Conservation (phyloP, 2,797 vertebrate species). For the Odontamblyopus rebecca region DNA sequence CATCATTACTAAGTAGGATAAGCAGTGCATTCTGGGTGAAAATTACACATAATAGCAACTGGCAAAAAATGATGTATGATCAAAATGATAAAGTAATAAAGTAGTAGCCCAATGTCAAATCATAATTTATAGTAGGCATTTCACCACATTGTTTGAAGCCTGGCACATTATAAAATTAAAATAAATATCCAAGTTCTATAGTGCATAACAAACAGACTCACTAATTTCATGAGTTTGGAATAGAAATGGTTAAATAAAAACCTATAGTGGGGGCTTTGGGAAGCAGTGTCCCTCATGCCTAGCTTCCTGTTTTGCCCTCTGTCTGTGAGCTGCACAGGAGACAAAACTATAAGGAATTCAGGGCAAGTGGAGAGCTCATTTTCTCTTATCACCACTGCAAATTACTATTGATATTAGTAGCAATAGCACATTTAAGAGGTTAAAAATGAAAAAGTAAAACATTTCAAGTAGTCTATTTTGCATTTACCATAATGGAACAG, state of each 20-base stretch:
- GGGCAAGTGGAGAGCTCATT: background rate
- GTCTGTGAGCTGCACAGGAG: constrained; percentile 72
- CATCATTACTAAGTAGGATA: background rate
- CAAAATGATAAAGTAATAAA: no score
- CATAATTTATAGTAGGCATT: no score
- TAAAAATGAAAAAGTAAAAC: no score
- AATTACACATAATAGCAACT: background rate
- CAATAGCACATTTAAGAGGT: no score
- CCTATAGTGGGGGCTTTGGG: constrained; percentile 48
- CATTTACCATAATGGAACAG: no score
- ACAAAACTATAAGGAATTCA: constrained; percentile 29
- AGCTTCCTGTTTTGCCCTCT: constrained; percentile 72
- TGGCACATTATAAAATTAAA: background rate
- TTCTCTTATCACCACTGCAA: no score
- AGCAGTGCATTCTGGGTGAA: background rate
- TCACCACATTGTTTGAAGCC: background rate
- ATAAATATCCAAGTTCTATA: background rate
- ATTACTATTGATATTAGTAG: no score
- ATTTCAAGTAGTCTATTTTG: no score
- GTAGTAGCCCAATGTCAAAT: no score
- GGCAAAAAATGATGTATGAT: background rate
- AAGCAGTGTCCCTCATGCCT: constrained; percentile 56
- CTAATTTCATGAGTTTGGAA: constrained; percentile 13
- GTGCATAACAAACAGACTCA: background rate
- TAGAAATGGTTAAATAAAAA: constrained; percentile 55